phyloP scores from a whole-genome alignment of 2,113 vertebrate genomes.

The Triplophysa siluroides region DNA sequence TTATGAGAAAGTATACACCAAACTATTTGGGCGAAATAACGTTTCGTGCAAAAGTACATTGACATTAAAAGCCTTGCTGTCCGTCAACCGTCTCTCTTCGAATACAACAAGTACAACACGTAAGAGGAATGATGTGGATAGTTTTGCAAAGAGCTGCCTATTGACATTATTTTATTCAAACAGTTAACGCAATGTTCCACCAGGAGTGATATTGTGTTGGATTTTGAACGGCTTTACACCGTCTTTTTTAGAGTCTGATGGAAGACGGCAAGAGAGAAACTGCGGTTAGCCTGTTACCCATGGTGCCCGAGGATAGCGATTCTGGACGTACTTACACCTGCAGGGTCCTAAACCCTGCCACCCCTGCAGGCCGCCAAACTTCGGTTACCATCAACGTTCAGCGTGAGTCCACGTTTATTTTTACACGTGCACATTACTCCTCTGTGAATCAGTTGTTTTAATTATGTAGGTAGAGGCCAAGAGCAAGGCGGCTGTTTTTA shows the following conservation, averaged over 20 bases:
- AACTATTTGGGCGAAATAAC: constrained; percentile 21
- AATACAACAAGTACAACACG: neutral
- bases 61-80: neutral
- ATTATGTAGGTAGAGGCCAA: neutral
- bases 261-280: constrained; percentile 78
- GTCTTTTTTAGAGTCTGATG: constrained; percentile 69
- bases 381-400: constrained; percentile 85
- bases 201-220: neutral
- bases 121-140: neutral
- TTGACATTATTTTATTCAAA: constrained; percentile 5
- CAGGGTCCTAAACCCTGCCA: constrained; percentile 82
- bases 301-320: constrained; percentile 81
- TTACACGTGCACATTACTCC: neutral
- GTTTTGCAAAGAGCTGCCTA: neutral
- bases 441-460: neutral
- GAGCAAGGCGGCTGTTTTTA: too few relatives aligned
- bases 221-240: constrained; percentile 10
- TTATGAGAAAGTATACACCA: neutral
- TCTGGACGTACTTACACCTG: constrained; percentile 85
- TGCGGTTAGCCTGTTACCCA: constrained; percentile 81
- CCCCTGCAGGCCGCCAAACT: constrained; percentile 83
- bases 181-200: neutral
- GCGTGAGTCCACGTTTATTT: constrained; percentile 72
- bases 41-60: neutral
- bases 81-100: neutral